Evolutionary conservation across 1,140 invertebrate genomes (phyloP), one percentile per base, ranked within the genome.

Genomic region (Drosophila insularis): DNA sequence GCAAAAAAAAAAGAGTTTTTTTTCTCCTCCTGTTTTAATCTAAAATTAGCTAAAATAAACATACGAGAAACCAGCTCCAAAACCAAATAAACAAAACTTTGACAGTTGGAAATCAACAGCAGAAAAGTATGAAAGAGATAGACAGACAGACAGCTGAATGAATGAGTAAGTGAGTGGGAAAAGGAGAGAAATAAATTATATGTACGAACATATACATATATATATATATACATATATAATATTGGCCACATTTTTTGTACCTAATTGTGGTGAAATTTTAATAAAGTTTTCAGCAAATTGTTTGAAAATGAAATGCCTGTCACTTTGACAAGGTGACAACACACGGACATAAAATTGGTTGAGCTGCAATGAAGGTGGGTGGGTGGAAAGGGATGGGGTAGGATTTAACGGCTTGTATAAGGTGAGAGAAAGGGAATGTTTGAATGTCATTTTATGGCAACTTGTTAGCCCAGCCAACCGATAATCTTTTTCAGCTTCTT

Each of bases 41-140:
- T 58, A 68, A 78, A 86, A 86, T 86, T 86, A 81, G 84, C 81
- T 81, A 86, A 78, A 86, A 86, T 78, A 86, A 64, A 80, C 63
- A 80, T 58, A 27, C 35, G 62, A 35, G 46, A 59, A 40, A 50
- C 1, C n/a, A 32, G 32, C 35, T n/a, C 4, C 19, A 46, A 40
- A 77, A 39, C 46, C 31, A 76, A 77, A 77, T 65, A 73, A 77
- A 69, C 71, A 77, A 85, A 85, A 80, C 68, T 80, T 74, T 86
- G 81, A 85, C 78, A 85, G 81, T 85, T 77, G 69, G 39, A 85
- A 74, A 80, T 77, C 67, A 80, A 85, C 71, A 67, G 61, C 67
- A 14, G 32, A 40, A 61, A 60, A 60, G 14, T 17, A 13, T 17
- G 27, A 27, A 31, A 14, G 27, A 58, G 14, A 58, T n/a, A 58